Base-by-base conservation (phyloP, 2,888 invertebrate species). In the Deroplatys truncata region DNA sequence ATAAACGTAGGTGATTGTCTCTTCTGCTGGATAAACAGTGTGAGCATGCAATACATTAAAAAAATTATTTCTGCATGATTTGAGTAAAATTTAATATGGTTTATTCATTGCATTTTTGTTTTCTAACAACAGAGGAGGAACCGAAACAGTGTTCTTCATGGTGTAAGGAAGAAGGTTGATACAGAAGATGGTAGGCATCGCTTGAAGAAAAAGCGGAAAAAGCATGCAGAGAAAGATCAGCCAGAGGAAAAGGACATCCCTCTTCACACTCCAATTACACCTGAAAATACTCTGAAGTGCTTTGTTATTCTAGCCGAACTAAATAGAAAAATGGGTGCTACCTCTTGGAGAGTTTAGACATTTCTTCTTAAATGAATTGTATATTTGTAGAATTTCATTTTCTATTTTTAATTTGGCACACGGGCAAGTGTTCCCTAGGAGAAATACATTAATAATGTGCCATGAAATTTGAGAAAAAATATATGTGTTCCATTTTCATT, bases 301-400 rank as follows among this genome's bases (percentile, higher is more conserved):
- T 94, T 95, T 10, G 94, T 97, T 28, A 97, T 98, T 91, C 94
- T 98, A 72, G 95, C 96, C 29, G 98, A 98, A 93, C 95, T 98
- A 89, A 98, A 98, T 93, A 94, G 97, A 89, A 97, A 97, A 93
- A 96, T 97, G 94, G 94, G 95, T 35, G 94, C 95, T 2, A 96
- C 97, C 43, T 96, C 96, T 0, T 97, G 97, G 97, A 96, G 96
- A 25, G 88, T 86, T 25, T 91, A 90, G 49, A 25, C n/a, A 28
- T 25, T 29, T n/a, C 28, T 28, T 29, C 5, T 29, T 8, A 28
- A 9, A 84, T n/a, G 15, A 28, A 15, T 20, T 84, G n/a, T 84
- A 84, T 15, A 28, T 28, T 84, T 84, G 29, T n/a, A 72, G 7
- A 20, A 20, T 7, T 72, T 72, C 8, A 20, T 72, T 72, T 72